Evolutionary conservation across 2,797 vertebrate species (phyloP).

Genomic region (Monodelphis domestica): DNA sequence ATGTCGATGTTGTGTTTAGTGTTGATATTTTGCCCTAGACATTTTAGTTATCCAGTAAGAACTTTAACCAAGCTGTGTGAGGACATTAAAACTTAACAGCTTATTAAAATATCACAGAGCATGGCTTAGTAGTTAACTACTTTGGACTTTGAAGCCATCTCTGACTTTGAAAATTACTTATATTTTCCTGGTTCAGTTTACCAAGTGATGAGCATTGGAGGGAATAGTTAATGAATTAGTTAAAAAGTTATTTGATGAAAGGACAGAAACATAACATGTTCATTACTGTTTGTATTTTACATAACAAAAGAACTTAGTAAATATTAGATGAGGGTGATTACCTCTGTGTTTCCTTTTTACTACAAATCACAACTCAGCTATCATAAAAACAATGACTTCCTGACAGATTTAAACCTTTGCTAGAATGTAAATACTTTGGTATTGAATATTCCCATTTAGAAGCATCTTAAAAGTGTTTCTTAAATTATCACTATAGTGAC

Average conservation of each 20-base stretch:
- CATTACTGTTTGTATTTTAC: constrained; percentile 23
- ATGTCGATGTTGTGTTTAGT: constrained; percentile 48
- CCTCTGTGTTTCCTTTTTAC: constrained; percentile 47
- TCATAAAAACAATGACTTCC: constrained; percentile 64
- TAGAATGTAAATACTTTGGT: constrained; percentile 40
- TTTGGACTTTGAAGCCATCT: constrained; percentile 62
- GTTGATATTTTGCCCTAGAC: constrained; percentile 42
- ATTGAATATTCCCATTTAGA: constrained; percentile 62
- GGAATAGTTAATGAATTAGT: not conserved
- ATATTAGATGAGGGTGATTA: constrained; percentile 61
- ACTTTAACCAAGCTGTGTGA: not conserved
- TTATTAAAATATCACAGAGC: constrained; percentile 46
- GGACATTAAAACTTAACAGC: constrained; percentile 41
- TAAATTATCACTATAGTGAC: not conserved
- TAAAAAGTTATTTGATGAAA: constrained; percentile 59
- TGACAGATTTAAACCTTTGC: constrained; percentile 66
- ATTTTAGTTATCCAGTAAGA: constrained; percentile 55
- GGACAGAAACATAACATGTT: constrained; percentile 35
- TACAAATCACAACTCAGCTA: constrained; percentile 50
- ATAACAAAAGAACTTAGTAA: constrained; percentile 51
- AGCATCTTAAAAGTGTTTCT: constrained; percentile 49
- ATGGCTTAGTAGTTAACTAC: constrained; percentile 64
- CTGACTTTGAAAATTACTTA: constrained; percentile 50
- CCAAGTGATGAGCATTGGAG: constrained; percentile 47
- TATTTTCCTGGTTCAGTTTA: constrained; percentile 68